Evolutionary conservation across 2,797 vertebrate genomes (phyloP).

Genomic region (Enteromius treurensis): DNA sequence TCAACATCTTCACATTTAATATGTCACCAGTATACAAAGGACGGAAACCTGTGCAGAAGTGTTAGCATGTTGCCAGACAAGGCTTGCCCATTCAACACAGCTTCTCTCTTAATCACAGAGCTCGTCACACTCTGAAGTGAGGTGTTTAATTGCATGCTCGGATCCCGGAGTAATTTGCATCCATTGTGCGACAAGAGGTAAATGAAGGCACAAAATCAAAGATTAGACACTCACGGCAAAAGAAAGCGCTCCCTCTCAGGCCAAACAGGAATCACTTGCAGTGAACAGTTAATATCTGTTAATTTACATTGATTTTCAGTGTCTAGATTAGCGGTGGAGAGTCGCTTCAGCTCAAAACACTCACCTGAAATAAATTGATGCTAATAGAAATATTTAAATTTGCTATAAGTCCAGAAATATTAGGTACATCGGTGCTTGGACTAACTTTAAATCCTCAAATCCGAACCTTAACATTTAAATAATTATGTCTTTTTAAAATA

Average conservation of each 20-base stretch:
- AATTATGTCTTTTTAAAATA: too few species aligned
- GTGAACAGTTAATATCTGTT: slow-evolving; percentile 36
- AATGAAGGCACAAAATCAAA: slow-evolving; percentile 41
- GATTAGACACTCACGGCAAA: slow-evolving; percentile 54
- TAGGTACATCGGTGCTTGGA: not conserved
- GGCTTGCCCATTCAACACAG: slow-evolving; percentile 1
- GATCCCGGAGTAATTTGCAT: slow-evolving; percentile 63
- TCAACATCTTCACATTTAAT: not conserved
- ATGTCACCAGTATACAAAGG: not conserved
- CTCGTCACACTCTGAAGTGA: slow-evolving; percentile 27
- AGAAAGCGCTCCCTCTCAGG: slow-evolving; percentile 20
- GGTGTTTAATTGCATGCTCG: slow-evolving; percentile 64
- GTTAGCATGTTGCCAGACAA: slow-evolving; percentile 8
- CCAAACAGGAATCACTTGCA: slow-evolving; percentile 44
- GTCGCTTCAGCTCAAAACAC: slow-evolving; percentile 16
- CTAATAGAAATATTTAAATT: slow-evolving; percentile 25
- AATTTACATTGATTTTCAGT: slow-evolving; percentile 9
- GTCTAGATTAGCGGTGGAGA: not conserved
- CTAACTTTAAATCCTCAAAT: not conserved
- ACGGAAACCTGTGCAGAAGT: not conserved
- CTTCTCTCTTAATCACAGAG: slow-evolving; percentile 40
- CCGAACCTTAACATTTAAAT: too few species aligned
- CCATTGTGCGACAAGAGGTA: slow-evolving; percentile 66
- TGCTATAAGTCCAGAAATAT: not conserved
- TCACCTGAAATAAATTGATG: not conserved